phyloP scores from a whole-genome alignment of 1,140 invertebrate species.

The Delia radicum region DNA sequence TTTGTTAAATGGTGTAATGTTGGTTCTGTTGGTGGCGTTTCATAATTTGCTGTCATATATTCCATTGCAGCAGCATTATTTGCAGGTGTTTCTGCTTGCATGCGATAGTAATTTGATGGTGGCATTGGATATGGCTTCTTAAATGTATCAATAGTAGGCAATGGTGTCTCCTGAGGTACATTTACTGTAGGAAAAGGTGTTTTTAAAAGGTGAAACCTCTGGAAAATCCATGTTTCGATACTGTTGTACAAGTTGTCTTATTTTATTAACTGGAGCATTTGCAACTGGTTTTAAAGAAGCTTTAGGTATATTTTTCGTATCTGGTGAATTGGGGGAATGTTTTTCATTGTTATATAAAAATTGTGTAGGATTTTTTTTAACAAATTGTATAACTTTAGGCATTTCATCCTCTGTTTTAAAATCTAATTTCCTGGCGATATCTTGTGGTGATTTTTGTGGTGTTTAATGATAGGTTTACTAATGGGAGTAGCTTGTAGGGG shows the following conservation, averaged over 20 bases:
- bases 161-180: constrained; percentile 19
- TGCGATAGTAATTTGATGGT: not conserved
- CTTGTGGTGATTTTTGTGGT: constrained; percentile 25
- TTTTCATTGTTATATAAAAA: not conserved
- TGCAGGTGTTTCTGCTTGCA: not conserved
- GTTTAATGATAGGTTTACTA: constrained; percentile 23
- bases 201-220: constrained; percentile 16
- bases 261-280: no score
- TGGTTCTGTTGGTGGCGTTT: not conserved
- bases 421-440: constrained; percentile 24
- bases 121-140: constrained; percentile 20
- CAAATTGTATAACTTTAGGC: no score
- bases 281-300: no score
- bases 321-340: not conserved
- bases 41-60: not conserved
- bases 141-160: constrained; percentile 25
- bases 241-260: not conserved
- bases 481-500: no score
- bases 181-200: constrained; percentile 23
- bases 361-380: no score
- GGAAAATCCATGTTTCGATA: not conserved
- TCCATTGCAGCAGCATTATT: not conserved
- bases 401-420: not conserved
- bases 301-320: not conserved
- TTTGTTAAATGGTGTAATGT: not conserved